Conservation (phyloP, 2,888 invertebrate species). For the Limnephilus lunatus region DNA sequence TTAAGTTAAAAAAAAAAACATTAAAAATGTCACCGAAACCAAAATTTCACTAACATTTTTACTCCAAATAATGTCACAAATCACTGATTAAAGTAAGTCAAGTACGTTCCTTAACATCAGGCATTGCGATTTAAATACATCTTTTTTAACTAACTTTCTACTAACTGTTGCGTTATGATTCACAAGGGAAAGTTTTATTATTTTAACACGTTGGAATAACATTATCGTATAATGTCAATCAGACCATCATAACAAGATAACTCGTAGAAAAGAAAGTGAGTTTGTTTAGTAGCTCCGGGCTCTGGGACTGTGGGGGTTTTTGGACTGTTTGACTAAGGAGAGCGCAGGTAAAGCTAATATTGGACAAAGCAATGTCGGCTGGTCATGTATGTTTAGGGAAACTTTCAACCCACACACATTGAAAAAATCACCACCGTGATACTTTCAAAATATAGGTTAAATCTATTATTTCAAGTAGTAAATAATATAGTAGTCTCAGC, state of each 20-base stretch:
- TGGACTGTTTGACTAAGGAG: not conserved
- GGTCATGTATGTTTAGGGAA: not conserved
- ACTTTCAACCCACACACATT: not conserved
- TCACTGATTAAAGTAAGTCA: too few species aligned
- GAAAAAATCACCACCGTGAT: not conserved
- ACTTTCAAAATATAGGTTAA: too few species aligned
- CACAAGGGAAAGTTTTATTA: too few species aligned
- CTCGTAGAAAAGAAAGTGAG: not conserved
- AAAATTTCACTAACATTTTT: too few species aligned
- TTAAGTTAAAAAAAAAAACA: too few species aligned
- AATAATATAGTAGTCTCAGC: too few species aligned
- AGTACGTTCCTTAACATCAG: too few species aligned
- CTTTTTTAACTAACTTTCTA: too few species aligned
- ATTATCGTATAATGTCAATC: not conserved
- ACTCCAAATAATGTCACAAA: too few species aligned
- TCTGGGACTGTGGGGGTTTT: not conserved
- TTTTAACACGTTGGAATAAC: not conserved
- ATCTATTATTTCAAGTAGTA: not conserved
- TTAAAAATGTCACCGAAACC: too few species aligned
- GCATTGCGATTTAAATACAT: too few species aligned
- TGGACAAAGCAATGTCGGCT: not conserved
- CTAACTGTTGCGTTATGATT: too few species aligned
- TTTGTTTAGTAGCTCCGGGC: not conserved
- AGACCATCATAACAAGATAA: not conserved
- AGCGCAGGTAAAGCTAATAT: not conserved